Evolutionary conservation across 2,888 invertebrate genomes (phyloP).

Genomic region (Macropis europaea): DNA sequence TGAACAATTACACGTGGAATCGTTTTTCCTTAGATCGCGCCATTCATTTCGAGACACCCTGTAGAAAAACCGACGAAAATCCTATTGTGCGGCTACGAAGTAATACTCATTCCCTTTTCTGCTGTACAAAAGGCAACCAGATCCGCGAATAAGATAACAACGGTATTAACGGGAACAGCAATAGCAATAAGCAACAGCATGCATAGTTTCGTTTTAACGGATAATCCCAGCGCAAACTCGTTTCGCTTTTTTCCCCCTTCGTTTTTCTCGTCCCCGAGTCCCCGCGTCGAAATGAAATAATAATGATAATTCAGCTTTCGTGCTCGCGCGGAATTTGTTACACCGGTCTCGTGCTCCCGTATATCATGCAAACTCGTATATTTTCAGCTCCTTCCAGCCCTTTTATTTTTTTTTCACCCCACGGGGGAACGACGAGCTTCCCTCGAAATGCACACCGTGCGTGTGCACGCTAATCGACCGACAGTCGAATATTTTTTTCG

Average conservation of each 20-base stretch:
- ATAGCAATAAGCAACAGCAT: too few relatives aligned
- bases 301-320: conserved; percentile 35
- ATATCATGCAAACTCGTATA: conserved; percentile 11
- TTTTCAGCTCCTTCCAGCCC: neutral
- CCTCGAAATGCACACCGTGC: neutral
- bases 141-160: too few relatives aligned
- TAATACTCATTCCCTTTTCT: too few relatives aligned
- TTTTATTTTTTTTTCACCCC: neutral
- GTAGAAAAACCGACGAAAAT: too few relatives aligned
- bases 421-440: neutral
- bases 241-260: neutral
- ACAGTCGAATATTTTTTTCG: conserved; percentile 1
- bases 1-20: too few relatives aligned
- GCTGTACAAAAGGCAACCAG: too few relatives aligned
- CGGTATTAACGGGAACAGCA: too few relatives aligned
- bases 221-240: too few relatives aligned
- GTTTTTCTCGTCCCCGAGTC: too few relatives aligned
- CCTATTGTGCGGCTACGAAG: too few relatives aligned
- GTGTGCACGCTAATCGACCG: conserved; percentile 28
- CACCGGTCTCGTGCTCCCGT: neutral
- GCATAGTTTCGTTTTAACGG: neutral
- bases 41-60: too few relatives aligned
- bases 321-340: conserved; percentile 34
- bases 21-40: too few relatives aligned
- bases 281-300: conserved; percentile 13